Conservation (phyloP, 2,888 invertebrate genomes). For the Hyalella azteca region DNA sequence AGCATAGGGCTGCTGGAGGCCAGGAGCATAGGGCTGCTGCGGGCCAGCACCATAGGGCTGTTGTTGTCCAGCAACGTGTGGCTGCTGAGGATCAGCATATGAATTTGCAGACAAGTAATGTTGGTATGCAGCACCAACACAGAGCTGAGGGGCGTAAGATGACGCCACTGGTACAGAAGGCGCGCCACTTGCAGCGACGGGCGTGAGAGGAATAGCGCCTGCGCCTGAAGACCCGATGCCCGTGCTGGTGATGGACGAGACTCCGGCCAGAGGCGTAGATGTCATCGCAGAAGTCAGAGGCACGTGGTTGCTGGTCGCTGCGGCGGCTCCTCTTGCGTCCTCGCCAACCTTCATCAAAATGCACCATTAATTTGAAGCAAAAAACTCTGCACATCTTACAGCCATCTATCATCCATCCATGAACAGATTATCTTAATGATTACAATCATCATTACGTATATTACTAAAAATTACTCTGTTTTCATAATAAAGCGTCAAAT, state of each 20-base stretch:
- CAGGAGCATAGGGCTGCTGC: not conserved
- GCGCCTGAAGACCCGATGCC: slow-evolving; percentile 9
- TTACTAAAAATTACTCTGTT: too few species aligned
- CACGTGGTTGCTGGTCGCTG: not conserved
- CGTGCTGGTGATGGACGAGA: slow-evolving; percentile 1
- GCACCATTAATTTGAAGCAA: not conserved
- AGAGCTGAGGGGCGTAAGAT: not conserved
- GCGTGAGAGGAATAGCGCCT: not conserved
- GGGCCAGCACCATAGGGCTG: not conserved
- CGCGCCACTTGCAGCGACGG: not conserved
- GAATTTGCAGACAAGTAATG: not conserved
- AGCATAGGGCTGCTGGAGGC: not conserved
- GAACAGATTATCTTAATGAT: not conserved
- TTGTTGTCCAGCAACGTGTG: not conserved
- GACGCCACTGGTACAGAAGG: not conserved
- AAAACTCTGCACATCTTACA: not conserved
- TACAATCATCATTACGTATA: not conserved
- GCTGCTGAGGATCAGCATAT: not conserved
- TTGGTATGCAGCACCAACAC: not conserved
- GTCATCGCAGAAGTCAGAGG: not conserved
- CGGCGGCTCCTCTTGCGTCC: slow-evolving; percentile 16
- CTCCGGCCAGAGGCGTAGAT: slow-evolving; percentile 2
- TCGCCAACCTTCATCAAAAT: slow-evolving; percentile 1
- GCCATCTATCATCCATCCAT: not conserved
- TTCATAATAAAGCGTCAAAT: too few species aligned